Conservation (phyloP, 64 coral and sea anemone species). For the Stichodactyla helianthus region DNA sequence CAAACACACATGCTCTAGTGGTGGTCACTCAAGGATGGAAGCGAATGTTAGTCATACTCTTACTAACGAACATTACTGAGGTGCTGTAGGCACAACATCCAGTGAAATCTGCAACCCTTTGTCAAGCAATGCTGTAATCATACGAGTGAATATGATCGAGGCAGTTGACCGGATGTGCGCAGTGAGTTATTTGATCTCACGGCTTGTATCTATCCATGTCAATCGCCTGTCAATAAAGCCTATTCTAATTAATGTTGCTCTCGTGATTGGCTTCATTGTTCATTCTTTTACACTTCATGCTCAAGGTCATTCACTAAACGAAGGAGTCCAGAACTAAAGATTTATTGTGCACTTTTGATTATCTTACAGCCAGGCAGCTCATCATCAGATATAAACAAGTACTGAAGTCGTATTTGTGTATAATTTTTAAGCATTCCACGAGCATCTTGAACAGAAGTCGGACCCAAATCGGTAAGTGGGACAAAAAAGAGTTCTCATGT, state of each 20-base stretch:
- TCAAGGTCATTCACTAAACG: constrained; percentile 16
- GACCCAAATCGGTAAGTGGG: constrained; percentile 2
- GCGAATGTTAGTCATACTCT: neutral
- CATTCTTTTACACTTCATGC: constrained; percentile 26
- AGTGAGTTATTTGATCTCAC: constrained; percentile 22
- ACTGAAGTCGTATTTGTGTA: neutral
- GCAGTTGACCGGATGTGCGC: constrained; percentile 10
- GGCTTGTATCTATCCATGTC: constrained; percentile 22
- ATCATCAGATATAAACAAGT: neutral
- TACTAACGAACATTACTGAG: neutral
- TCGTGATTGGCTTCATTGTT: constrained; percentile 20
- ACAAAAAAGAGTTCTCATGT: neutral
- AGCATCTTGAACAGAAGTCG: constrained; percentile 1
- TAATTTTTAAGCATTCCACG: neutral
- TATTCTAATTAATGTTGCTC: constrained; percentile 28
- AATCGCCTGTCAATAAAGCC: constrained; percentile 31
- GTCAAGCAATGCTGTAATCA: neutral
- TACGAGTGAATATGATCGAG: neutral
- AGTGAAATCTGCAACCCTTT: neutral
- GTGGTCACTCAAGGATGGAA: neutral
- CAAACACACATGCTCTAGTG: constrained; percentile 24
- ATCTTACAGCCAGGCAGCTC: neutral
- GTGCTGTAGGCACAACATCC: neutral
- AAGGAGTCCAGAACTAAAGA: neutral
- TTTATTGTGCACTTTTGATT: neutral